Evolutionary conservation across 92 coral and sea anemone species (phyloP).

Genomic region (Zoanthus sociatus): DNA sequence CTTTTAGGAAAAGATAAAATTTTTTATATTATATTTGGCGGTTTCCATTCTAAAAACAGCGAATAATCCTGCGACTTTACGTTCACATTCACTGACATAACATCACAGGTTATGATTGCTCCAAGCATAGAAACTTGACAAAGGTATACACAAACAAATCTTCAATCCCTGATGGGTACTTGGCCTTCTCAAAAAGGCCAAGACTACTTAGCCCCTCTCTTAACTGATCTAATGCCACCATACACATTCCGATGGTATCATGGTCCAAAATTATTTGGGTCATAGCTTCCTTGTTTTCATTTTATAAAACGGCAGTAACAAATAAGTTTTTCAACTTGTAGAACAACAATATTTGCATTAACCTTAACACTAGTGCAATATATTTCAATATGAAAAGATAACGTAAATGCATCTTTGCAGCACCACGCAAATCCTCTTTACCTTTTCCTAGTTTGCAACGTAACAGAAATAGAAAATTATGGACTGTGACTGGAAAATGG

Average conservation of each 20-base stretch:
- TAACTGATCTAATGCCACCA: slow-evolving; percentile 51
- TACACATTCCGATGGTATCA: slow-evolving; percentile 55
- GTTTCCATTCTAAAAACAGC: slow-evolving; percentile 47
- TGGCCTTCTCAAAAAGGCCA: slow-evolving; percentile 37
- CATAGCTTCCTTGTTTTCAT: slow-evolving; percentile 58
- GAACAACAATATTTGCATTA: no score
- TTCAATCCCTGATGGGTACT: slow-evolving; percentile 49
- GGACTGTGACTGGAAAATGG: no score
- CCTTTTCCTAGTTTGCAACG: no score
- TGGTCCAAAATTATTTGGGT: slow-evolving; percentile 58
- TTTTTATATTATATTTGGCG: slow-evolving; percentile 38
- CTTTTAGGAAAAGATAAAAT: slow-evolving; percentile 44
- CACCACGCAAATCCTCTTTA: no score
- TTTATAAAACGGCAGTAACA: slow-evolving; percentile 10
- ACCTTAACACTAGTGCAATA: no score
- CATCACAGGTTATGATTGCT: slow-evolving; percentile 37
- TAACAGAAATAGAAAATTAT: no score
- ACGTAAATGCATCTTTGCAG: no score
- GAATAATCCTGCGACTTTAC: slow-evolving; percentile 51
- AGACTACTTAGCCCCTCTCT: slow-evolving; percentile 56
- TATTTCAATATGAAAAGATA: no score
- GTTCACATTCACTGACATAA: slow-evolving; percentile 36
- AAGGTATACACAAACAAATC: slow-evolving; percentile 48
- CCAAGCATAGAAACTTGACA: slow-evolving; percentile 17
- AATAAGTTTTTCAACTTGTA: no score